Base-by-base conservation (phyloP, 2,797 vertebrate species). In the Acipenser transmontanus region DNA sequence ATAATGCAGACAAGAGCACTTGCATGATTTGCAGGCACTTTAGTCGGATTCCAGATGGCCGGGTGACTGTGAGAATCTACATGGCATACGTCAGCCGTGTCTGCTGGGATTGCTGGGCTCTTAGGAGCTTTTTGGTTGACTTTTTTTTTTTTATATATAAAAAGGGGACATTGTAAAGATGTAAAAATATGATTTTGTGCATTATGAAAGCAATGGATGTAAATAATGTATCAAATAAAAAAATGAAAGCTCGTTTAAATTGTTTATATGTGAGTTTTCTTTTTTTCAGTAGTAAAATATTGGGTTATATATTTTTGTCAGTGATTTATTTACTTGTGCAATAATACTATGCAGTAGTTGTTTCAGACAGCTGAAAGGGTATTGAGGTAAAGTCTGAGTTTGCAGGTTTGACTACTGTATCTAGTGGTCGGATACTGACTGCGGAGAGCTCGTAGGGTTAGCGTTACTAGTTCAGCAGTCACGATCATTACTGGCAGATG, bases 221-320 rank as follows among this genome's bases (percentile, higher is more conserved):
- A 94, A 87, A 95, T 93, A 94, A 76, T 92, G 91, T 92, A 91
- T 81, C 82, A 85, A 34, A 94, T 93, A 91, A 95, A 95, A 92
- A 86, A 34, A 34, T 34, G 34, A 84, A 91, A 89, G 85, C 85
- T 90, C 86, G 82, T 75, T 82, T 66, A 81, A 67, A 73, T 82
- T 82, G 80, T 70, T 17, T 17, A 17, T 17, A 17, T 17, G 17
- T 1, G 17, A 17, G 70, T 49, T 47, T 48, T 67, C 60, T 50
- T 67, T 34, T 34, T 34, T 34, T 4, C 34, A 4, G 34, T 34
- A 34, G 34, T 34, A 34, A 4, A 34, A 34, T 34, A 34, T 34
- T 34, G 34, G 2, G 4, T 34, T 34, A 34, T 34, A 34, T 34
- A 34, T 34, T 34, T 34, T 34, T 34, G 34, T 34, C 34, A 34